Base-by-base conservation (phyloP, 2,888 invertebrate species). In the Polyommatus icarus region DNA sequence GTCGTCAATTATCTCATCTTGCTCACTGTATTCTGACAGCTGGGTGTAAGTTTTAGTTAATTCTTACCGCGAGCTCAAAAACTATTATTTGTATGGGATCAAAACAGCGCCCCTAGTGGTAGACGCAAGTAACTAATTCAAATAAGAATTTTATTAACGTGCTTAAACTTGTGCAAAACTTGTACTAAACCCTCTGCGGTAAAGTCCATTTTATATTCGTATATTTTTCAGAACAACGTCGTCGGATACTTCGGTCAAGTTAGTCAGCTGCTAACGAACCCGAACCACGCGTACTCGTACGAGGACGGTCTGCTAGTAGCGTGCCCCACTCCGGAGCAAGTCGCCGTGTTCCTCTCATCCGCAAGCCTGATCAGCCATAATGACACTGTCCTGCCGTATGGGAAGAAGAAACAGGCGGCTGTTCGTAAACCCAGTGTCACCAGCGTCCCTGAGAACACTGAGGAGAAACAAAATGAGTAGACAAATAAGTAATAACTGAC, bases 311-410 rank as follows among this genome's bases (percentile, higher is more conserved):
- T 97, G 77, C 96, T 99, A 77, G 97, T 99, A 5, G 98, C 96
- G 12, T 98, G 99, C 85, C 99, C 99, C 0, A 96, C 98, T 1
- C 96, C 98, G 2, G 99, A 99, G 87, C 99, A 99, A 92, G 96
- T 99, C 15, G 97, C 97, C n/a, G 96, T 98, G 61, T 95, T 98
- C 84, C 95, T 98, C 79, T 98, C 98, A 12, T 97, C 97, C 1
- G 96, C 97, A 1, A 97, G 97, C 79, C 94, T 97, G 71, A 93
- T 96, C 77, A 94, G 95, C 32, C 94, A 91, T 78, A 88, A 84
- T 18, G 94, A 93, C 76, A 88, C 89, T 1, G 93, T 94, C 78
- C 84, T 90, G 85, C 94, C 94, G 5, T 94, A 90, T 77, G 94
- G 94, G 1, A 89, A 88, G 79, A 93, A 93, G 81, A 83, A 87